phyloP scores from a whole-genome alignment of 1,140 invertebrate genomes.

The Drosophila tsacasi region DNA sequence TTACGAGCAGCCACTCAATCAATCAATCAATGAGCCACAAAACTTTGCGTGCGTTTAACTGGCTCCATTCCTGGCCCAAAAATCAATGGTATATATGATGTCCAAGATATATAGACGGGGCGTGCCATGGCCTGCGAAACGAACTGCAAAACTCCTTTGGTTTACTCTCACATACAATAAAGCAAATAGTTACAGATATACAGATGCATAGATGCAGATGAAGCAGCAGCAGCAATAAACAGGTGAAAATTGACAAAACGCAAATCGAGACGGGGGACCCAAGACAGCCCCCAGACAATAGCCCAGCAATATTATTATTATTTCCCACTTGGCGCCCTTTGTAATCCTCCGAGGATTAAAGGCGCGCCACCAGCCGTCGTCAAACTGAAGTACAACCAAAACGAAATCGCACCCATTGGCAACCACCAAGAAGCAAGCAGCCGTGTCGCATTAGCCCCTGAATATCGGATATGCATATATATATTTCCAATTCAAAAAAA shows the following conservation, averaged over 20 bases:
- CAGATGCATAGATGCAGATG: constrained; percentile 44
- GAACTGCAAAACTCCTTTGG: constrained; percentile 71
- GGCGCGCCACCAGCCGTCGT: constrained; percentile 57
- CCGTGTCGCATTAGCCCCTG: not conserved
- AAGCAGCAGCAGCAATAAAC: constrained; percentile 67
- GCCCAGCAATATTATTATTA: constrained; percentile 85
- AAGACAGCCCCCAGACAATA: constrained; percentile 69
- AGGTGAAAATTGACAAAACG: constrained; percentile 71
- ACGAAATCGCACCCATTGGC: constrained; percentile 67
- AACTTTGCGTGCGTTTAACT: constrained; percentile 78
- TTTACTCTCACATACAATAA: constrained; percentile 69
- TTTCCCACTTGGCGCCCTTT: constrained; percentile 71
- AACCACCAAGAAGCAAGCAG: constrained; percentile 59
- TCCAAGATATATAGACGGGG: constrained; percentile 8
- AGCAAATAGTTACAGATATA: constrained; percentile 56
- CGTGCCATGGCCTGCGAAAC: constrained; percentile 40
- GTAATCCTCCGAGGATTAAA: constrained; percentile 76
- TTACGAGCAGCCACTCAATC: constrained; percentile 72
- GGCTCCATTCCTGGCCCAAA: constrained; percentile 49
- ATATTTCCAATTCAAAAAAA: not conserved
- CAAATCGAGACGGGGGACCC: constrained; percentile 57
- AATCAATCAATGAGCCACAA: constrained; percentile 54
- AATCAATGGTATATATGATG: not conserved
- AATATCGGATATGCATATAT: not conserved
- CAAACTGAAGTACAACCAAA: constrained; percentile 78